These are phyloP conservation scores for Callinectes sapidus DNA, from an alignment of 2,888 invertebrate species.

Conservation along the genomic window DNA sequence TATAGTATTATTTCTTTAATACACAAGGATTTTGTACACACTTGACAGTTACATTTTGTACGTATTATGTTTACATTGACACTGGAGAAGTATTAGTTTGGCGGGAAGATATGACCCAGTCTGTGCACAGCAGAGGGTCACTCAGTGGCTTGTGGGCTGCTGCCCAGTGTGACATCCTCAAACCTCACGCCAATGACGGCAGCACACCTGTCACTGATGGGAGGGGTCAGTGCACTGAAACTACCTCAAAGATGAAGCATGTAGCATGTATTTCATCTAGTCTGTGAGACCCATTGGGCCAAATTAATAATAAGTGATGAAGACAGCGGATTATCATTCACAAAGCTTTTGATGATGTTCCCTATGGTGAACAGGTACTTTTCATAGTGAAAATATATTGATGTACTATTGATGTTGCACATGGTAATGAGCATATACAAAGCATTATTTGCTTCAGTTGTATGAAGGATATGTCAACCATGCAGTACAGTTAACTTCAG, in stretches of 20 bases:
- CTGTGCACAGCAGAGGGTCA: neutral
- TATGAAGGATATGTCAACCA: conserved; percentile 48
- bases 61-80: neutral
- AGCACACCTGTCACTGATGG: neutral
- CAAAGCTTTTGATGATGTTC: conserved; percentile 56
- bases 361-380: conserved; percentile 56
- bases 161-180: neutral
- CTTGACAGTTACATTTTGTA: neutral
- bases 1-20: neutral
- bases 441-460: conserved; percentile 53
- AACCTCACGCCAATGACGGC: neutral
- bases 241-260: conserved; percentile 20
- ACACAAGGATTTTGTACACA: neutral
- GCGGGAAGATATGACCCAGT: neutral
- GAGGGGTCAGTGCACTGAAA: conserved; percentile 13
- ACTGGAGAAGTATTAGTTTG: neutral
- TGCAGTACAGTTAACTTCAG: conserved; percentile 61
- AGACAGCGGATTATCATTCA: conserved; percentile 36
- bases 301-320: conserved; percentile 1
- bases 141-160: no score
- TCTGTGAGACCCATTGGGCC: conserved; percentile 5
- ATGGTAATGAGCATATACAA: conserved; percentile 55
- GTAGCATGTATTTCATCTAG: neutral
- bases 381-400: conserved; percentile 57
- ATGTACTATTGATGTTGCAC: conserved; percentile 60